Percentiles rank a stretch among this genome's conserved stretches.
phyloP scores from a whole-genome alignment of 2,888 invertebrate genomes.

The Harpalus rufipes region DNA sequence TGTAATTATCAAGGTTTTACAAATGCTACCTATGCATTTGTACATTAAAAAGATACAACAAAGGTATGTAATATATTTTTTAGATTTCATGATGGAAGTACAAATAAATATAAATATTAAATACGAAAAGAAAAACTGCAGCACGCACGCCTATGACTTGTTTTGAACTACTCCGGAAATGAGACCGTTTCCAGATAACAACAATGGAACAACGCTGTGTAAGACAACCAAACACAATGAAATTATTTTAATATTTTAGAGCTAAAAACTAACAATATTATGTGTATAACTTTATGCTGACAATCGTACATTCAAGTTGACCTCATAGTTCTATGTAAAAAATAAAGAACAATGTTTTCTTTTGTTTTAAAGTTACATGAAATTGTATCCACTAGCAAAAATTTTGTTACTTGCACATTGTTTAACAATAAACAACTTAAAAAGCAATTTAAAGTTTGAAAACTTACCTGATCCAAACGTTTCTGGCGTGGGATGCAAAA shows the following conservation, averaged over 20 bases:
- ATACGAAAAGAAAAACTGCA: not conserved
- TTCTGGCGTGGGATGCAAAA: conserved; percentile 82
- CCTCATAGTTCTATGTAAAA: conserved; percentile 2
- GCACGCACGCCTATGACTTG: conserved; percentile 57
- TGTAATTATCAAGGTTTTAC: conserved; percentile 12
- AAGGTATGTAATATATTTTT: too few relatives aligned
- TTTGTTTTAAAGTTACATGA: conserved; percentile 4
- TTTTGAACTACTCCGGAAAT: conserved; percentile 62
- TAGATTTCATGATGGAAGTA: too few relatives aligned
- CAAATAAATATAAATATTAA: too few relatives aligned
- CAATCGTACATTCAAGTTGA: not conserved
- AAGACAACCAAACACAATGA: conserved; percentile 26
- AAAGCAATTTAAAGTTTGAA: conserved; percentile 10
- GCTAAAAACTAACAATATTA: conserved; percentile 17
- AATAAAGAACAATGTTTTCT: conserved; percentile 1
- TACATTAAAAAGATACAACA: too few relatives aligned
- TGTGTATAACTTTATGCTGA: conserved; percentile 12
- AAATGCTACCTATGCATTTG: not conserved
- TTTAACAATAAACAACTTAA: conserved; percentile 4
- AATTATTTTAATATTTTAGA: conserved; percentile 21
- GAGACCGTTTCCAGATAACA: conserved; percentile 57
- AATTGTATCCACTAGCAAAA: not conserved
- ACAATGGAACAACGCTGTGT: conserved; percentile 58
- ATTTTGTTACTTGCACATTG: not conserved
- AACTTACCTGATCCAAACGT: conserved; percentile 73